phyloP scores from a whole-genome alignment of 2,113 vertebrate genomes.

The Lepus europaeus region DNA sequence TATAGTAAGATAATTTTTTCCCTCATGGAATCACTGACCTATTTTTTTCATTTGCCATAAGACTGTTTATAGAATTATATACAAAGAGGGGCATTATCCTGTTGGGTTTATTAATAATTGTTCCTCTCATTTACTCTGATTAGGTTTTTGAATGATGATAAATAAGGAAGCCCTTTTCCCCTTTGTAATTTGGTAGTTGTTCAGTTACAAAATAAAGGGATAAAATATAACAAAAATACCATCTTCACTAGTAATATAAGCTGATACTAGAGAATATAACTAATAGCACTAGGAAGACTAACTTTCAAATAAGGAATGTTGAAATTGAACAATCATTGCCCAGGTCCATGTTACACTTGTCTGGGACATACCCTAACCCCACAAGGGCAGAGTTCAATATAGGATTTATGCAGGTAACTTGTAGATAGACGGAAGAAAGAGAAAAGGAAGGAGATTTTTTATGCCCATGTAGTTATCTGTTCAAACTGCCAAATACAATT shows the following conservation, averaged over 20 bases:
- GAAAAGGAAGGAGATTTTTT: neutral
- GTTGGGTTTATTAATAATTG: neutral
- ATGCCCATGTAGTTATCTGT: neutral
- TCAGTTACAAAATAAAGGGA: neutral
- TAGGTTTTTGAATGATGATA: neutral
- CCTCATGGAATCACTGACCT: neutral
- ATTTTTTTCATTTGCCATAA: conserved; percentile 31
- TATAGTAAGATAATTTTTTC: neutral
- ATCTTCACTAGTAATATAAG: neutral
- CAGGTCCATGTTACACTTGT: neutral
- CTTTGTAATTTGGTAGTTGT: neutral
- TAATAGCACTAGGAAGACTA: neutral
- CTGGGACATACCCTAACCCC: neutral
- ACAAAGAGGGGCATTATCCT: neutral
- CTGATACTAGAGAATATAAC: conserved; percentile 9
- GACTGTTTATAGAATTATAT: conserved; percentile 32
- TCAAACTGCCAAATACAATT: neutral
- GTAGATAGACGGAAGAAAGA: neutral
- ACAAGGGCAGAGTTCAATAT: neutral
- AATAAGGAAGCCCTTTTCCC: neutral
- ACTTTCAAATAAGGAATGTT: conserved; percentile 25
- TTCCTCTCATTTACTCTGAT: neutral
- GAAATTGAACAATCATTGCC: neutral
- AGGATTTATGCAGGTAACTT: neutral
- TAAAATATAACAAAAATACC: neutral